Evolutionary conservation across 2,113 vertebrate species (phyloP), one percentile per base, ranked within the genome.

Genomic region (Psilopogon haemacephalus): DNA sequence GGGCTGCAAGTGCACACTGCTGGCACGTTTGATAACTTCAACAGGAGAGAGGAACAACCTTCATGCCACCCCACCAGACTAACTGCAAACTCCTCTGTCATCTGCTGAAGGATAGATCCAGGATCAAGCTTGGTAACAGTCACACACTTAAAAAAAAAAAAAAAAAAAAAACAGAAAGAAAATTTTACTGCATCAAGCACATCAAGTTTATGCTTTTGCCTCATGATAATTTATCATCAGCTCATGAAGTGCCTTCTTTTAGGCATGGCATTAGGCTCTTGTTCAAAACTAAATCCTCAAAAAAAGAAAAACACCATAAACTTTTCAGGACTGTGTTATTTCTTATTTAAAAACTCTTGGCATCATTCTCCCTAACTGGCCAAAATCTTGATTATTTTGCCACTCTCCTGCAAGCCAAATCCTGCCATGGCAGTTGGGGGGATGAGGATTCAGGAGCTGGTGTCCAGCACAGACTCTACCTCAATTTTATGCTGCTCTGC

Each of bases 201-300:
- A 38, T 7, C 11, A 72, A 76, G 81, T 92, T 95, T 76, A 27
- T 75, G 40, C 48, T 95, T 92, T 59, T 79, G 69, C 62, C 50
- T 86, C 65, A 26, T 64, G 87, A 86, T 42, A 82, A 67, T 90
- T 62, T 20, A 85, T 59, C 59, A 88, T 38, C 91, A 84, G 62
- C 20, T 79, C 68, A 89, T 89, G 63, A 92, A 90, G 55, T 3
- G 18, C 6, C 46, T 59, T 42, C 60, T 73, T 35, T 58, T 10
- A 79, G 68, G 40, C 46, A 3, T 3, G 58, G 38, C 30, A 62
- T 30, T 6, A 46, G 46, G 33, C 60, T 46, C 5, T 84, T 90
- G 93, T 90, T 94, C 92, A 90, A 90, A 95, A 70, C 23, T 0
- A 63, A 91, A 79, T n/a, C 59, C 55, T 73, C 35, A 90, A 42